Base-by-base conservation (phyloP, 2,113 vertebrate species). In the Saccopteryx bilineata region DNA sequence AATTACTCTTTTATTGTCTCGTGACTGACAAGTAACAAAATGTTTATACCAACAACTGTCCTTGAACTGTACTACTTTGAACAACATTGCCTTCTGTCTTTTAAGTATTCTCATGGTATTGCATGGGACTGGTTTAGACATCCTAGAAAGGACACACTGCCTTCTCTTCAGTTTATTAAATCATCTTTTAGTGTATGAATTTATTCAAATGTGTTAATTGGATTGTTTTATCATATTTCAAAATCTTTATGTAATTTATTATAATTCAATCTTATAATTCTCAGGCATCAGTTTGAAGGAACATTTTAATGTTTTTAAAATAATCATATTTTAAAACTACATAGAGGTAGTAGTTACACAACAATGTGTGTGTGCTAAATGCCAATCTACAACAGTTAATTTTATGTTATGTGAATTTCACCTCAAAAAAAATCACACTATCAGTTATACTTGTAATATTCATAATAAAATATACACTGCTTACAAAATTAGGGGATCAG, bases 341-440 rank as follows among this genome's bases (percentile, higher is more conserved):
- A 54, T 65, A 50, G 50, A 72, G 14, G 10, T 50, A 61, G 4
- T 66, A 9, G 23, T 87, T 86, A 18, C 1, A 39, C 33, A 87
- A 74, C n/a, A n/a, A n/a, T n/a, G 28, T 72, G 11, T 54, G 46
- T 79, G 7, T 94, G 52, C 50, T 63, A 58, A 85, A 50, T 94
- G 71, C 61, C 71, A 90, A n/a, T 54, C 65, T 92, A 75, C 84
- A 84, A 84, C 72, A 46, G 31, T 12, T 28, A 81, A 52, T 91
- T 87, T 80, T 50, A 72, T 72, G 66, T 88, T 80, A 28, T 46
- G 5, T 79, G 74, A 80, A 46, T 90, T 69, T 91, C 5, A 54
- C 8, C 46, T 85, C 24, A 79, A 91, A 80, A 79, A 54, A 69
- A 66, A 74, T 85, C 13, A 60, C 46, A 39, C 24, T 61, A 9